phyloP scores from a whole-genome alignment of 2,797 vertebrate species.

The Echiichthys vipera region DNA sequence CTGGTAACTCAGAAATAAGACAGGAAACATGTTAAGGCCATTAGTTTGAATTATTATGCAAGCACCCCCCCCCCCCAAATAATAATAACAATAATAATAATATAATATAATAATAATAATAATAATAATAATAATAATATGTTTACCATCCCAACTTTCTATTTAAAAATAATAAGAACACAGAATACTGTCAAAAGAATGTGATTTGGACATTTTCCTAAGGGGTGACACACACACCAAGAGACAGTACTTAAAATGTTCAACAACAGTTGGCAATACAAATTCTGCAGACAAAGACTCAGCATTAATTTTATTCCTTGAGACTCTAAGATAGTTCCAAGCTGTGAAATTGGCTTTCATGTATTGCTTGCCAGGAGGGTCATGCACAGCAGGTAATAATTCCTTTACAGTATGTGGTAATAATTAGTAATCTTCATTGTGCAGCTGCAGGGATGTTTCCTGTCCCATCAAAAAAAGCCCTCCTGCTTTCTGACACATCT shows the following conservation, averaged over 20 bases:
- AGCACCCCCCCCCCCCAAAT: too few relatives aligned
- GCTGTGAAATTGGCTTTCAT: slow-evolving; percentile 61
- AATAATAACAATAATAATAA: too few relatives aligned
- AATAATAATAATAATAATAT: too few relatives aligned
- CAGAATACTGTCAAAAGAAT: not conserved
- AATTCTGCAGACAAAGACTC: slow-evolving; percentile 32
- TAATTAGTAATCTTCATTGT: slow-evolving; percentile 68
- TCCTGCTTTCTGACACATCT: slow-evolving; percentile 50
- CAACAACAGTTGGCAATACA: slow-evolving; percentile 13
- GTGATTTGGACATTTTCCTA: not conserved
- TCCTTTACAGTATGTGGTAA: slow-evolving; percentile 52
- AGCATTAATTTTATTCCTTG: slow-evolving; percentile 21
- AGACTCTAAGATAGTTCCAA: slow-evolving; percentile 28
- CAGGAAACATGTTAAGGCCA: too few relatives aligned
- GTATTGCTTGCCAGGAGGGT: slow-evolving; percentile 48
- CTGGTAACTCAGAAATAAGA: too few relatives aligned
- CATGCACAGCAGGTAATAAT: slow-evolving; percentile 60
- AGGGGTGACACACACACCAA: not conserved
- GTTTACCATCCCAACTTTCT: not conserved
- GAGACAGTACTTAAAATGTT: not conserved
- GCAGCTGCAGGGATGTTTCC: slow-evolving; percentile 56
- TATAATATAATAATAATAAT: too few relatives aligned
- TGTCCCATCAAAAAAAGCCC: slow-evolving; percentile 35
- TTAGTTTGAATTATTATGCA: too few relatives aligned
- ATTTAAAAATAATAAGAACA: not conserved